phyloP scores from a whole-genome alignment of 1,140 invertebrate species.

The Drosophila takahashii region DNA sequence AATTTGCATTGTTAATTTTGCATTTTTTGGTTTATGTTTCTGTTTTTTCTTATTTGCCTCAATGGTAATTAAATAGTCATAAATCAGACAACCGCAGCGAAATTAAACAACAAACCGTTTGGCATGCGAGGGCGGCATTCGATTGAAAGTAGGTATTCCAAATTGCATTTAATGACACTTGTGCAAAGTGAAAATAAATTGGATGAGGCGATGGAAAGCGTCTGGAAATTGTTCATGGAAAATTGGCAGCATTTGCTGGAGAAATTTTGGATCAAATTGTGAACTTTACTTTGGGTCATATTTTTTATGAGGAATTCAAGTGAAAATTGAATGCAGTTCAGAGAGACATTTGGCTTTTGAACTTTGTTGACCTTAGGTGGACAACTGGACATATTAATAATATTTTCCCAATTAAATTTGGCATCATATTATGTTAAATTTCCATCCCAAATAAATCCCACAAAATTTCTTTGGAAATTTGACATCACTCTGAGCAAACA shows the following conservation, averaged over 20 bases:
- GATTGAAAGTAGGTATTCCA: slow-evolving; percentile 33
- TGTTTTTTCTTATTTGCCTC: not conserved
- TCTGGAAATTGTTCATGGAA: not conserved
- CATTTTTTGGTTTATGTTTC: slow-evolving; percentile 29
- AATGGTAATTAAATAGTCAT: slow-evolving; percentile 48
- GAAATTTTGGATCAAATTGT: not conserved
- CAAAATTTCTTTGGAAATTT: slow-evolving; percentile 15
- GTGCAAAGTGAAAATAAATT: slow-evolving; percentile 21
- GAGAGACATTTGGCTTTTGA: not conserved
- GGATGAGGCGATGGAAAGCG: slow-evolving; percentile 13
- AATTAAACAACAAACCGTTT: slow-evolving; percentile 15
- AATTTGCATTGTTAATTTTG: slow-evolving; percentile 74
- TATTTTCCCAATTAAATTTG: too few species aligned
- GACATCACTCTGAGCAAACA: slow-evolving; percentile 18
- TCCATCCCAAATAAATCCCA: slow-evolving; percentile 6
- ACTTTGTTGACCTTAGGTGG: not conserved
- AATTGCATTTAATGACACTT: slow-evolving; percentile 41
- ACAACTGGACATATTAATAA: too few species aligned
- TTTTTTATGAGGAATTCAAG: not conserved
- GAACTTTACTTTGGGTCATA: slow-evolving; percentile 1
- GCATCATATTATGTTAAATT: not conserved
- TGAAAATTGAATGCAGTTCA: not conserved
- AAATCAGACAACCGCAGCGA: slow-evolving; percentile 32
- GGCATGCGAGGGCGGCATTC: slow-evolving; percentile 42
- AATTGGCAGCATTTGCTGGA: slow-evolving; percentile 3